Base-by-base conservation (phyloP, 2,797 vertebrate genomes). In the Meda fulgida region DNA sequence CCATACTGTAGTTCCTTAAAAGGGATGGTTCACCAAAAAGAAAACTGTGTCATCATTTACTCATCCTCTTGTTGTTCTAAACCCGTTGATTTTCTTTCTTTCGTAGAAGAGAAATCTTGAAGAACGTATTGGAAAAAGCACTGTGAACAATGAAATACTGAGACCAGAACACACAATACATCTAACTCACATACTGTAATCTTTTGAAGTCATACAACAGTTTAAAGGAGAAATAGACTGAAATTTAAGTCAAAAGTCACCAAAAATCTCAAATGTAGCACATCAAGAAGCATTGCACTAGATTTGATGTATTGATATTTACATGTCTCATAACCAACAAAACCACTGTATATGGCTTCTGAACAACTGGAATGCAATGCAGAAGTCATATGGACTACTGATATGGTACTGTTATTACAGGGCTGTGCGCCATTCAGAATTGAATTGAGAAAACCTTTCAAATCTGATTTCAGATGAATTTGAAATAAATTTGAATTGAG, bases 31-130 rank as follows among this genome's bases (percentile, higher is more conserved):
- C 51, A 58, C 58, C 36, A 70, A 43, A 53, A 40, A 13, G 23
- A 70, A 38, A 70, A 55, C 48, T 51, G 40, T 67, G 43, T 67
- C 78, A 80, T 34, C n/a, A 14, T 77, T 77, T 77, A 38, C 75
- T 77, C 75, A 58, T 58, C 51, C 75, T 38, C 53, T 58, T 77
- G 73, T 76, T 55, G 31, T 38, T 80, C 23, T 13, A 69, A 80
- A 69, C 43, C 29, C 21, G 6, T 9, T 53, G 63, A n/a, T 43
- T 66, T 65, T 48, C 29, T 67, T 67, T 21, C 18, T 79, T 63
- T 26, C 3, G 14, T 34, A 29, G 40, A 80, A 21, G 31, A 66
- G 7, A 40, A 58, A 77, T 43, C 23, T 43, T 71, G 26, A 73
- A 70, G 67, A 75, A 75, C 46, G 73, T 34, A 10, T 76, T 55